phyloP scores from a whole-genome alignment of 2,888 invertebrate species.

The Coleophora flavipennella region DNA sequence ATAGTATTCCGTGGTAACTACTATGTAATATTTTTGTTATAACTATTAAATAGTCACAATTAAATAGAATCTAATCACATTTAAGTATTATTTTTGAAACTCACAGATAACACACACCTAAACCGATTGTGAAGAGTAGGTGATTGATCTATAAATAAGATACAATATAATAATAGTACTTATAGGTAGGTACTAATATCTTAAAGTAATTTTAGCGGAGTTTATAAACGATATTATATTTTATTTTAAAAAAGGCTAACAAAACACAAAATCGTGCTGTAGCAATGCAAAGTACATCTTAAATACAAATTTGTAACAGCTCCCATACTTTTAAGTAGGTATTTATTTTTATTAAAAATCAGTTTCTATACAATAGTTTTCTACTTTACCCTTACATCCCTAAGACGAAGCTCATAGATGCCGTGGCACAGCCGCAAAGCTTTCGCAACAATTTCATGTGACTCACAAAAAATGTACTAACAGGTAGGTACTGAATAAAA shows the following conservation, averaged over 20 bases:
- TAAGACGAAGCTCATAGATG: conserved; percentile 65
- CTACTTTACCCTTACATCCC: conserved; percentile 56
- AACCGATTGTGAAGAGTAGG: too few relatives aligned
- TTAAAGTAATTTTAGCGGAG: too few relatives aligned
- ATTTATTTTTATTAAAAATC: conserved; percentile 59
- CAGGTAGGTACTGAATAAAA: too few relatives aligned
- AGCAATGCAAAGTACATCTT: conserved; percentile 7
- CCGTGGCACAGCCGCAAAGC: conserved; percentile 50
- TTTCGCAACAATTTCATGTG: conserved; percentile 31
- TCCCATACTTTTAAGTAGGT: conserved; percentile 65
- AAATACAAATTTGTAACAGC: conserved; percentile 72
- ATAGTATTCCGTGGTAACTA: conserved; percentile 15
- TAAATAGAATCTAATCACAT: conserved; percentile 47
- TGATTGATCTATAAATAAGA: too few relatives aligned
- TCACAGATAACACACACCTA: conserved; percentile 43
- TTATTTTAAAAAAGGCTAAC: too few relatives aligned
- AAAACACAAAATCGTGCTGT: too few relatives aligned
- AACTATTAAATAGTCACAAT: conserved; percentile 46
- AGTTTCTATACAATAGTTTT: conserved; percentile 45
- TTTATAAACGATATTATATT: too few relatives aligned
- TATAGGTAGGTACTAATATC: too few relatives aligned
- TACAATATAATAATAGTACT: too few relatives aligned
- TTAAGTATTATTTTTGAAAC: conserved; percentile 29
- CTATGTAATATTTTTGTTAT: conserved; percentile 21
- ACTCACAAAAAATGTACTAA: conserved; percentile 25